Evolutionary conservation across 2,888 invertebrate species (phyloP), one percentile per base, ranked within the genome.

Genomic region (Tipula vernalis): DNA sequence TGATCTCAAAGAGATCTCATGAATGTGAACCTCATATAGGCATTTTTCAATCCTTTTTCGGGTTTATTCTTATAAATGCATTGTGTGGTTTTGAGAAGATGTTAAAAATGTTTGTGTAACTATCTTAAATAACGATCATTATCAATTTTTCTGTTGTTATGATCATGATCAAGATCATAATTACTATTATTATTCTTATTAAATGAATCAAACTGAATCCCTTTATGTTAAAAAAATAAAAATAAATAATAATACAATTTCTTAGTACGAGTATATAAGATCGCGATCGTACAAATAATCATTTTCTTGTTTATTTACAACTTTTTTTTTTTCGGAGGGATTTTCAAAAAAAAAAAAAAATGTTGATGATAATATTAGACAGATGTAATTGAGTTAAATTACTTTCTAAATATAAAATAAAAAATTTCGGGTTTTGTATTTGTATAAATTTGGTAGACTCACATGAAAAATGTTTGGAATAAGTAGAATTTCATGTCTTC

Each of bases 361-460:
- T 71, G 71, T 71, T 71, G 71, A 71, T 71, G 71, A 71, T 71
- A 71, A 71, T 71, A 71, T 71, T 71, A 71, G 71, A 71, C 71
- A 71, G 71, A 71, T 71, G 71, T 71, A 71, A 71, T 71, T 71
- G 71, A 71, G 71, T 71, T 71, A 71, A 71, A 71, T 71, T 71
- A 71, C 71, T 71, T 71, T 71, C 71, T 71, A 71, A 71, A 71
- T 71, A 71, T 51, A 51, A 51, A 51, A 15, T 51, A 8, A 51
- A 47, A 47, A 51, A 10, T 71, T 28, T 28, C 28, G 10, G 71
- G 71, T 71, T 71, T 71, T 12, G 71, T 6, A 12, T 71, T 28
- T 71, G 10, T 28, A 18, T 28, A 51, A 51, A 15, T 15, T 51
- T 51, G 51, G 51, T 51, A 51, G 51, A 51, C 51, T 15, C 0